Conservation (phyloP, 2,888 invertebrate species). For the Salpingus planirostris region DNA sequence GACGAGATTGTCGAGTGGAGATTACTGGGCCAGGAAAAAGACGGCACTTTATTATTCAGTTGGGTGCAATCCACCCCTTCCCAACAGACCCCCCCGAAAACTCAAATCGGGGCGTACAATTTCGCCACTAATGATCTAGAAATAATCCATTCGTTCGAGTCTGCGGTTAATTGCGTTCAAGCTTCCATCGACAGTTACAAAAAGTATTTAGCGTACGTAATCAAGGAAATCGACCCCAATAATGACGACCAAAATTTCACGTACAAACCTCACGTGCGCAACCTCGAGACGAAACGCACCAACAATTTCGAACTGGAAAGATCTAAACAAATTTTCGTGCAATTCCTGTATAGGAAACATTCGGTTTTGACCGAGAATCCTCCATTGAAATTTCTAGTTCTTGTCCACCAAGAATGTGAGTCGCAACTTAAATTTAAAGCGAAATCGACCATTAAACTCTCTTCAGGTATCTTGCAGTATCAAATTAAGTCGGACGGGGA, state of each 20-base stretch:
- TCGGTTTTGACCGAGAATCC: conserved; percentile 34
- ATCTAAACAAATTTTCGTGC: conserved; percentile 66
- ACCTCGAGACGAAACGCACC: conserved; percentile 36
- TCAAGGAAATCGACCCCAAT: conserved; percentile 44
- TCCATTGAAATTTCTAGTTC: conserved; percentile 59
- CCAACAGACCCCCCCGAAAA: conserved; percentile 21
- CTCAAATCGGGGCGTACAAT: conserved; percentile 53
- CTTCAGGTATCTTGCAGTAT: conserved; percentile 38
- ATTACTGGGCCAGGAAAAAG: conserved; percentile 70
- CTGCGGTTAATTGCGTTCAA: conserved; percentile 63
- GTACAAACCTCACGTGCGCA: conserved; percentile 58
- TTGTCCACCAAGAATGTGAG: conserved; percentile 74
- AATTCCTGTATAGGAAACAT: conserved; percentile 61
- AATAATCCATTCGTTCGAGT: conserved; percentile 54
- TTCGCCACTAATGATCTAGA: conserved; percentile 51
- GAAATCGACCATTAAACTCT: too few relatives aligned
- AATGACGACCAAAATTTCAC: conserved; percentile 23
- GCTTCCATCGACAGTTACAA: conserved; percentile 65
- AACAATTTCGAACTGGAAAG: conserved; percentile 47
- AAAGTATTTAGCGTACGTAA: conserved; percentile 59
- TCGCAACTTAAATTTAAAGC: conserved; percentile 1
- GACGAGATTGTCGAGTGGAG: conserved; percentile 69
- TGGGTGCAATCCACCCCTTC: conserved; percentile 44
- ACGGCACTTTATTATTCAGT: conserved; percentile 61
- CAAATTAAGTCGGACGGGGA: conserved; percentile 28